phyloP scores from a whole-genome alignment of 1,140 invertebrate species.

The Heliconius hewitsoni region DNA sequence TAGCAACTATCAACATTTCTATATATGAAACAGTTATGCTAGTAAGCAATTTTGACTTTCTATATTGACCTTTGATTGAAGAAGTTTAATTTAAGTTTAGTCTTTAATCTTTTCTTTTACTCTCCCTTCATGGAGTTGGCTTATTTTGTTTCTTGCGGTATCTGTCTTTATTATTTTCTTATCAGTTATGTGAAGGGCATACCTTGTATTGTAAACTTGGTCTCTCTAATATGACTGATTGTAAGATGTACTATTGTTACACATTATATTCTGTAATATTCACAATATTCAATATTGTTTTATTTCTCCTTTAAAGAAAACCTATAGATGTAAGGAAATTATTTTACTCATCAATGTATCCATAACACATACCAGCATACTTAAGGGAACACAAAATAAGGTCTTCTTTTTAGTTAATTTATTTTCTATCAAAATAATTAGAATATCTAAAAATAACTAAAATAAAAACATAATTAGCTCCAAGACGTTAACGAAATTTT shows the following conservation, averaged over 20 bases:
- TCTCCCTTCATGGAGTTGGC: constrained; percentile 67
- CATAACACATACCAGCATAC: too few species aligned
- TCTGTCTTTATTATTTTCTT: constrained; percentile 57
- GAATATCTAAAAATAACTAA: too few species aligned
- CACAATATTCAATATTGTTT: constrained; percentile 58
- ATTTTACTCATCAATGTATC: neutral
- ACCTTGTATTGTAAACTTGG: constrained; percentile 76
- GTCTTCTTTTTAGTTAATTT: too few species aligned
- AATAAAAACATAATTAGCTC: too few species aligned
- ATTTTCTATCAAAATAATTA: too few species aligned
- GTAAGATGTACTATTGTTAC: constrained; percentile 70
- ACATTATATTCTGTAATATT: constrained; percentile 75
- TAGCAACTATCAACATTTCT: constrained; percentile 79
- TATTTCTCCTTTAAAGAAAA: constrained; percentile 43
- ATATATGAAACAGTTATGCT: constrained; percentile 62
- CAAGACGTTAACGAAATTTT: too few species aligned
- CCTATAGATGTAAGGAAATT: neutral
- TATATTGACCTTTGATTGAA: constrained; percentile 60
- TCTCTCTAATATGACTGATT: constrained; percentile 71
- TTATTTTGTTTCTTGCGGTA: constrained; percentile 66
- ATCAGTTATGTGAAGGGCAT: constrained; percentile 65
- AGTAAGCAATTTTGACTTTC: constrained; percentile 68
- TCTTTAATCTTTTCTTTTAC: constrained; percentile 59
- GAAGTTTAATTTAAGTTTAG: constrained; percentile 70
- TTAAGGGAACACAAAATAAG: too few species aligned